Percentiles rank a stretch among this genome's conserved stretches.
Evolutionary conservation across 2,113 vertebrate species (phyloP).

Genomic region (Scalopus aquaticus): DNA sequence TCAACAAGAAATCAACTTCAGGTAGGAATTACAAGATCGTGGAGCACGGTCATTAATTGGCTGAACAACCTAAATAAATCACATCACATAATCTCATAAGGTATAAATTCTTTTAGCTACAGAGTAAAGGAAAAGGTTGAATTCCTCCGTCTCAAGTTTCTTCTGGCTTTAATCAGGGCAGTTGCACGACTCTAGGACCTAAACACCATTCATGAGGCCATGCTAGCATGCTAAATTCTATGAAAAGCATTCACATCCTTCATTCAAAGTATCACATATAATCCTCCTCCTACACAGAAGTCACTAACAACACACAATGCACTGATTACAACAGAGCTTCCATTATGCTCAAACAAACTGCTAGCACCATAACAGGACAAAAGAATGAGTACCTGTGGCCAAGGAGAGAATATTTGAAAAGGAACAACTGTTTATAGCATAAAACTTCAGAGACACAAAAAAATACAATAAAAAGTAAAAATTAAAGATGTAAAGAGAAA

Average conservation of each 20-base stretch:
- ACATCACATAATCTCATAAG: background rate
- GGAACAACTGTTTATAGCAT: background rate
- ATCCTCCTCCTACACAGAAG: background rate
- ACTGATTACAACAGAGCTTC: background rate
- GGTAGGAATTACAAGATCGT: background rate
- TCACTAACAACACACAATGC: background rate
- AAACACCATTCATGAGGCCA: background rate
- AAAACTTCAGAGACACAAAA: background rate
- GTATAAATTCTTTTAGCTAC: background rate
- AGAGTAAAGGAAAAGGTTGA: background rate
- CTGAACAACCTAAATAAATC: background rate
- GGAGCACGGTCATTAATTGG: background rate
- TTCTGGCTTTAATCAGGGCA: background rate
- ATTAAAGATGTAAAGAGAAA: conserved; percentile 22
- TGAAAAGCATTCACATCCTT: background rate
- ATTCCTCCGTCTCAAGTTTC: conserved; percentile 21
- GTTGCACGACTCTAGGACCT: background rate
- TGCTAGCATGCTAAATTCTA: background rate
- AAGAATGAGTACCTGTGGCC: background rate
- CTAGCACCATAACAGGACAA: background rate
- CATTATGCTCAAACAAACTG: background rate
- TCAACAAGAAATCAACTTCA: background rate
- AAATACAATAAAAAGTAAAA: background rate
- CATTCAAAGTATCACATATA: background rate
- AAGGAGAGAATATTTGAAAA: background rate